These are phyloP conservation scores for Cossypha heuglini DNA, from an alignment of 2,797 vertebrate species.

Conservation along the genomic window DNA sequence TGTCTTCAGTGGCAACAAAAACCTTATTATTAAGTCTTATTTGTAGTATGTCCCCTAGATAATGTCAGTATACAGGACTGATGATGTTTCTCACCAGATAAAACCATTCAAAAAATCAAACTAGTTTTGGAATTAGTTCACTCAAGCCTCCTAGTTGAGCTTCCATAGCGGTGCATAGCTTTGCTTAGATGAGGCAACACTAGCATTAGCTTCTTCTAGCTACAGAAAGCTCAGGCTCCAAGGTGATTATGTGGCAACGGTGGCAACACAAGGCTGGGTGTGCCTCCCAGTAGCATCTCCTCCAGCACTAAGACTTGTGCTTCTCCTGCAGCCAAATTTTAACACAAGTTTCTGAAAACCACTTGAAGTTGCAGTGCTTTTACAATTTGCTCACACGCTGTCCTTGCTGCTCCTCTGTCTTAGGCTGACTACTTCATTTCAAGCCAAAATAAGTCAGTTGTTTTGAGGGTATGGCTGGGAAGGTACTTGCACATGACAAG, in stretches of 20 bases:
- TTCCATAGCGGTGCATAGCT: not conserved
- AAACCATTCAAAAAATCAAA: not conserved
- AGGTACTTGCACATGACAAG: not conserved
- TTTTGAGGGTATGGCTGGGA: not conserved
- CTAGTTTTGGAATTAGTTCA: not conserved
- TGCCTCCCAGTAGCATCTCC: not conserved
- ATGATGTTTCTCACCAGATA: not conserved
- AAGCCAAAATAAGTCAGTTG: not conserved
- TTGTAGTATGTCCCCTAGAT: not conserved
- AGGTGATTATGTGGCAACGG: not conserved
- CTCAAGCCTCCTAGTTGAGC: not conserved
- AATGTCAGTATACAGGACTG: not conserved
- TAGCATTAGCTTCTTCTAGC: not conserved
- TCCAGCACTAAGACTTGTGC: not conserved
- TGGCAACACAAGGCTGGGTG: not conserved
- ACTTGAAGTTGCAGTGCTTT: not conserved
- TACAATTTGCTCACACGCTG: not conserved
- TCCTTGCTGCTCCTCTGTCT: not conserved
- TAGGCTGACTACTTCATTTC: not conserved
- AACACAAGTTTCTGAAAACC: not conserved
- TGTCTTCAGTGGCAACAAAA: not conserved
- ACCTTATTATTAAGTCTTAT: not conserved
- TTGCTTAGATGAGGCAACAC: not conserved
- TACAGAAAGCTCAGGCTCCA: not conserved
- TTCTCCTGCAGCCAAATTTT: not conserved